These are phyloP conservation scores for Ophonus ardosiacus DNA, from an alignment of 2,888 invertebrate species.

Conservation along the genomic window DNA sequence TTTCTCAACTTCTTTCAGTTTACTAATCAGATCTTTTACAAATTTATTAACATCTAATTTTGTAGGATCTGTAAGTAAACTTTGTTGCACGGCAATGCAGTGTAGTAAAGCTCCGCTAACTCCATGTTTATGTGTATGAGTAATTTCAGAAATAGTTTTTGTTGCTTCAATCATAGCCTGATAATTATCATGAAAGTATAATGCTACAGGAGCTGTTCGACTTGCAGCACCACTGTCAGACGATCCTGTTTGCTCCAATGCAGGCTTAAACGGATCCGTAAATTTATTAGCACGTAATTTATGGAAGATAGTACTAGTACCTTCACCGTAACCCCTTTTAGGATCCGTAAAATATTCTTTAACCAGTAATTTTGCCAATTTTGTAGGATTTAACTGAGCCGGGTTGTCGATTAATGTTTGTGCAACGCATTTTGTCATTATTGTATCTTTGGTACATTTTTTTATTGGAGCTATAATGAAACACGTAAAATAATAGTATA, in stretches of 20 bases:
- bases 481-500: not conserved
- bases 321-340: constrained; percentile 82
- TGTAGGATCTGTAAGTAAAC: constrained; percentile 75
- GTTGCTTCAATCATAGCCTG: constrained; percentile 77
- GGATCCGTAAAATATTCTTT: constrained; percentile 81
- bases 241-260: constrained; percentile 82
- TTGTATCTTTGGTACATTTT: constrained; percentile 84
- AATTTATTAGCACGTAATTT: constrained; percentile 78
- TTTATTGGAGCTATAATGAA: constrained; percentile 77
- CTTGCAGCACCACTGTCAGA: constrained; percentile 89
- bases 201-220: constrained; percentile 83
- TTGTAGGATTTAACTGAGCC: constrained; percentile 77
- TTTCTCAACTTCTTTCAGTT: constrained; percentile 77
- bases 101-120: constrained; percentile 80
- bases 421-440: constrained; percentile 83
- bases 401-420: constrained; percentile 78
- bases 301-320: constrained; percentile 79
- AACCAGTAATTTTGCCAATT: constrained; percentile 81
- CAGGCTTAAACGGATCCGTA: constrained; percentile 80
- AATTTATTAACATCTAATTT: constrained; percentile 77
- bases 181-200: constrained; percentile 79
- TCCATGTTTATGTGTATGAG: constrained; percentile 80
- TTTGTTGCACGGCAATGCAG: constrained; percentile 79
- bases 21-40: constrained; percentile 76
- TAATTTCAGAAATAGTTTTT: constrained; percentile 78